Conservation (phyloP, 2,113 vertebrate genomes). For the Thymallus thymallus region DNA sequence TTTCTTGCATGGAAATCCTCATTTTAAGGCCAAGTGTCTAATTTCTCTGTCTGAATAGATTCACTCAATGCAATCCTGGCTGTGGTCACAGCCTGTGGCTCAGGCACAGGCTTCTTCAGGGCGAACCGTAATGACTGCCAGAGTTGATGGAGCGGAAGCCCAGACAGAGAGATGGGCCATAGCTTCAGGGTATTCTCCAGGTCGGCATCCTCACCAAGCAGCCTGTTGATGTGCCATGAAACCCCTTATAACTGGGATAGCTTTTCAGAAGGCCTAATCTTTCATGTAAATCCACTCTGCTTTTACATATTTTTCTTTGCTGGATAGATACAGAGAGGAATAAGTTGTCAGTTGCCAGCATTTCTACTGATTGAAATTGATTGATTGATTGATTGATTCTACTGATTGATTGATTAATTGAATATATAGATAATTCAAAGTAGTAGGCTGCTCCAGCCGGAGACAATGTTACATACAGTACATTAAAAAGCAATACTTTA, state of each 20-base stretch:
- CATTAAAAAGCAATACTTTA: too few relatives aligned
- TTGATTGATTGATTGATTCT: too few relatives aligned
- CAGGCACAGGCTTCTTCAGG: constrained; percentile 39
- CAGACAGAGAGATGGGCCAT: constrained; percentile 47
- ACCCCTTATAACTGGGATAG: not conserved
- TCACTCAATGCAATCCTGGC: constrained; percentile 40
- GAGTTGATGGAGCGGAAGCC: constrained; percentile 58
- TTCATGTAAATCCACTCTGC: too few relatives aligned
- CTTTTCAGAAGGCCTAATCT: not conserved
- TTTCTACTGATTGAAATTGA: too few relatives aligned
- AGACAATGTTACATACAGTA: too few relatives aligned
- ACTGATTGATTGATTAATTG: too few relatives aligned
- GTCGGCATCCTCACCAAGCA: not conserved
- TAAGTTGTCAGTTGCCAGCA: too few relatives aligned
- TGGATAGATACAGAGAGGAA: too few relatives aligned
- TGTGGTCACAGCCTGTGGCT: constrained; percentile 49
- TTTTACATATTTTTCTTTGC: too few relatives aligned
- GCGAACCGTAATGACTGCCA: constrained; percentile 51
- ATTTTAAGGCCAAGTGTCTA: constrained; percentile 38
- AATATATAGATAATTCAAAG: too few relatives aligned
- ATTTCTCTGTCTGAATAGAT: constrained; percentile 41
- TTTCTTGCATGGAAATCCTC: constrained; percentile 5
- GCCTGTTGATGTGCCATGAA: not conserved
- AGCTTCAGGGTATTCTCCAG: constrained; percentile 46
- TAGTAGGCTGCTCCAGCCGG: too few relatives aligned